phyloP scores from a whole-genome alignment of 2,797 vertebrate genomes.

The Sebastes glaucus region DNA sequence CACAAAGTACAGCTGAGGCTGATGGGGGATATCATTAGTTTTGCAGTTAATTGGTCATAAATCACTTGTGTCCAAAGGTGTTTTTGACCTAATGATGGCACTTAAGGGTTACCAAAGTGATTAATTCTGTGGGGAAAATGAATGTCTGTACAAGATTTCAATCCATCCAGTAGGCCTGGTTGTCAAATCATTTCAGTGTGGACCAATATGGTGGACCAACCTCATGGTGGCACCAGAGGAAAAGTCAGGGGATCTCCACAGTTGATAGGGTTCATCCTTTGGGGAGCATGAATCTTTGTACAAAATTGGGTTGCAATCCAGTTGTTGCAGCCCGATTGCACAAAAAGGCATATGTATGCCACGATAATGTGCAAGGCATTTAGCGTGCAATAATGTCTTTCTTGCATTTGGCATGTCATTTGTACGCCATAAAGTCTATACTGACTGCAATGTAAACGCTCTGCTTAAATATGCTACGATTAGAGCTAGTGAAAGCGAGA shows the following conservation, averaged over 20 bases:
- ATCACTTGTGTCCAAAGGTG: background rate
- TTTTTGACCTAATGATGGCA: background rate
- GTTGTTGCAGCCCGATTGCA: background rate
- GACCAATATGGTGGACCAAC: background rate
- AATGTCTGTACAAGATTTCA: background rate
- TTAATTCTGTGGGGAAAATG: background rate
- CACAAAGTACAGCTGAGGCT: background rate
- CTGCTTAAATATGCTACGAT: no score
- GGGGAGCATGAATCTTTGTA: no score
- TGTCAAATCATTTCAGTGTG: background rate
- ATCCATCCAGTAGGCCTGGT: no score
- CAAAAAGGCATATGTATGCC: no score
- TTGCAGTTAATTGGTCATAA: background rate
- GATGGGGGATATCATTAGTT: background rate
- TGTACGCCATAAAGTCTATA: no score
- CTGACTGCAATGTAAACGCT: no score
- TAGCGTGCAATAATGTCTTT: no score
- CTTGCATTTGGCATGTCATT: no score
- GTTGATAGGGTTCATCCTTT: background rate
- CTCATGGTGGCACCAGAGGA: background rate
- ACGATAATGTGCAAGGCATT: no score
- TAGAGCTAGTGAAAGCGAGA: no score
- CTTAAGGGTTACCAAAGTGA: background rate
- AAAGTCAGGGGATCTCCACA: background rate
- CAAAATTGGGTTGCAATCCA: background rate